Evolutionary conservation across 2,888 invertebrate genomes (phyloP), one percentile per base, ranked within the genome.

Genomic region (Dryobota labecula): DNA sequence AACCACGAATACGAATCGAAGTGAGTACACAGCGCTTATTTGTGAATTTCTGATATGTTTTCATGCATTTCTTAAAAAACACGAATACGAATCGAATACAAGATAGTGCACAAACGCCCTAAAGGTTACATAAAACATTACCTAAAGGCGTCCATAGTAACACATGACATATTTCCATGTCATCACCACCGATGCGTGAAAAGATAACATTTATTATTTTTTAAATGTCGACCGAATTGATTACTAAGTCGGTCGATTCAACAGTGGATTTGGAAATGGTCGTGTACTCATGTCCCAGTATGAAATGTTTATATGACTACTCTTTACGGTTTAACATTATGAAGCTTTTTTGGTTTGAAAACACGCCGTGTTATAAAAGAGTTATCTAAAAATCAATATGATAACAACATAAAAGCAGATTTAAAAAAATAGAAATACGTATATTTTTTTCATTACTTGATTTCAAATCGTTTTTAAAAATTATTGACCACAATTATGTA

Each of bases 181-280:
- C 60, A 45, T 49, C 43, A 61, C 57, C 73, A 69, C 18, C 45
- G 74, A 68, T 56, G 71, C 68, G 77, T 85, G 70, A 76, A 85
- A 53, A 76, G 85, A 85, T 84, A 85, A 73, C 71, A 69, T 69
- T 77, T 60, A 80, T 73, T 74, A 54, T n/a, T 60, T 78, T 71
- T 66, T 60, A 73, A 78, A 80, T 36, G 56, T n/a, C 47, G 53
- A 20, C 38, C n/a, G 33, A 61, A 76, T 38, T 75, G 53, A 74
- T 70, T 63, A 30, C 9, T 7, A 27, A n/a, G 2, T n/a, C 41
- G 15, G 27, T 20, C 57, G 24, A 41, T 70, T 70, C 8, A 27
- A 62, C 51, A 41, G 45, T 70, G 62, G 27, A 47, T 41, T 49
- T 49, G 18, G 24, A 56, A 63, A 70, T 36, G 27, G 30, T 41